Evolutionary conservation across 1,140 invertebrate genomes (phyloP).

Genomic region (Palaemon carinicauda): DNA sequence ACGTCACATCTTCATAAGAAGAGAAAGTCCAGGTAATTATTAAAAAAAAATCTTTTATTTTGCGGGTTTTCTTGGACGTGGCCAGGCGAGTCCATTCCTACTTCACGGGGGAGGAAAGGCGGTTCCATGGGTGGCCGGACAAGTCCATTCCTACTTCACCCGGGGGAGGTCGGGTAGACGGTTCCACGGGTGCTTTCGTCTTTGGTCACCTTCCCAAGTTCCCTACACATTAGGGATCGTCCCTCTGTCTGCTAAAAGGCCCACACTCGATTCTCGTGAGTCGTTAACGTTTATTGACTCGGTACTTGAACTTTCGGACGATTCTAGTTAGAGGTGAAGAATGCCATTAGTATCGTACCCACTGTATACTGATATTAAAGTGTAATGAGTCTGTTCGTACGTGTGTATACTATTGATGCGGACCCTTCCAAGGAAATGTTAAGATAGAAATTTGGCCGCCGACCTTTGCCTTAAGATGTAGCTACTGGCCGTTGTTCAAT

Average conservation of each 20-base stretch:
- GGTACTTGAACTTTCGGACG: too few relatives aligned
- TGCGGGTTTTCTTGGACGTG: conserved; percentile 14
- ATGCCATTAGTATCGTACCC: too few relatives aligned
- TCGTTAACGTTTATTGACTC: too few relatives aligned
- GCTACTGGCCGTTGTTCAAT: too few relatives aligned
- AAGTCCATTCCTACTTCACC: too few relatives aligned
- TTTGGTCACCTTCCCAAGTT: background rate
- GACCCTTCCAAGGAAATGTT: background rate
- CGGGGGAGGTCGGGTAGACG: too few relatives aligned
- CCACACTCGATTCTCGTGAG: too few relatives aligned
- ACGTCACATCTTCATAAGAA: background rate
- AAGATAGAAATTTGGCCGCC: background rate
- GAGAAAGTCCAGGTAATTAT: conserved; percentile 22
- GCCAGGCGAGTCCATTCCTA: conserved; percentile 26
- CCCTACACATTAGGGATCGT: background rate
- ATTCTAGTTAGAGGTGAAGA: too few relatives aligned
- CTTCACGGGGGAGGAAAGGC: background rate
- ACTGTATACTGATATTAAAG: too few relatives aligned
- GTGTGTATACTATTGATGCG: background rate
- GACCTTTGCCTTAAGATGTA: background rate
- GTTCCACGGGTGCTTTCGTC: too few relatives aligned
- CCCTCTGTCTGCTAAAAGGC: background rate
- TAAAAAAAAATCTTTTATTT: background rate
- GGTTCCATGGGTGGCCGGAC: background rate
- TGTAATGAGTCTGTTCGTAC: too few relatives aligned